Conservation (phyloP, 2,888 invertebrate genomes). For the Xanthostigma xanthostigma region DNA sequence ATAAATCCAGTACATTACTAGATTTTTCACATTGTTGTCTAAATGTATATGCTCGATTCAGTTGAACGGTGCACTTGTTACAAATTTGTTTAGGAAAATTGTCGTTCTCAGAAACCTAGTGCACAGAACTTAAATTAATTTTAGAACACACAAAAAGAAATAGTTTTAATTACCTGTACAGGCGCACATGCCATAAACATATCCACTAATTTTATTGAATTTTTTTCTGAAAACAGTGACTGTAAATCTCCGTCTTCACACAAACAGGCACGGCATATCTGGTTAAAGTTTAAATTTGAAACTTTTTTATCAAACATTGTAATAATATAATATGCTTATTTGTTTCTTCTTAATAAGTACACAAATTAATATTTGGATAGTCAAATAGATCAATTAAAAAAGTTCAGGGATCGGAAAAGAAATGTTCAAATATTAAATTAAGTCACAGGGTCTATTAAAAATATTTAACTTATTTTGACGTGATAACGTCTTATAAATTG, state of each 20-base stretch:
- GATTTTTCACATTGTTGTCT: neutral
- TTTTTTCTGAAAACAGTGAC: slow-evolving; percentile 24
- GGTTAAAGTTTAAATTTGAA: slow-evolving; percentile 12
- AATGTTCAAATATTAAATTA: slow-evolving; percentile 14
- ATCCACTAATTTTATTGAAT: slow-evolving; percentile 20
- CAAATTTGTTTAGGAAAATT: neutral
- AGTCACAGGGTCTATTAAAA: no score
- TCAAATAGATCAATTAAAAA: no score
- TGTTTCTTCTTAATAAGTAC: no score
- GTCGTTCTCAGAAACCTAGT: neutral
- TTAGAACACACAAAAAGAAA: slow-evolving; percentile 8
- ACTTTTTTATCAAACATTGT: no score
- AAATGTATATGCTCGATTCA: slow-evolving; percentile 2
- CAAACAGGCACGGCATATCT: slow-evolving; percentile 30
- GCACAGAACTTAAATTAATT: slow-evolving; percentile 11
- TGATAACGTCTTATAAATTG: no score
- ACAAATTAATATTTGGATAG: no score
- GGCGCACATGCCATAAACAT: slow-evolving; percentile 29
- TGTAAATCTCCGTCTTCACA: slow-evolving; percentile 16
- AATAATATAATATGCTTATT: no score
- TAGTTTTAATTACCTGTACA: slow-evolving; percentile 14
- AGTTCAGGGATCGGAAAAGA: slow-evolving; percentile 13
- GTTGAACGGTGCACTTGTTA: neutral
- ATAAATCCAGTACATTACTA: neutral
- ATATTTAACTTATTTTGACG: no score